Percentiles rank a stretch among this genome's conserved stretches.
These are phyloP conservation scores for Otolemur crassicaudatus DNA, from an alignment of 2,797 vertebrate species.

Conservation along the genomic window DNA sequence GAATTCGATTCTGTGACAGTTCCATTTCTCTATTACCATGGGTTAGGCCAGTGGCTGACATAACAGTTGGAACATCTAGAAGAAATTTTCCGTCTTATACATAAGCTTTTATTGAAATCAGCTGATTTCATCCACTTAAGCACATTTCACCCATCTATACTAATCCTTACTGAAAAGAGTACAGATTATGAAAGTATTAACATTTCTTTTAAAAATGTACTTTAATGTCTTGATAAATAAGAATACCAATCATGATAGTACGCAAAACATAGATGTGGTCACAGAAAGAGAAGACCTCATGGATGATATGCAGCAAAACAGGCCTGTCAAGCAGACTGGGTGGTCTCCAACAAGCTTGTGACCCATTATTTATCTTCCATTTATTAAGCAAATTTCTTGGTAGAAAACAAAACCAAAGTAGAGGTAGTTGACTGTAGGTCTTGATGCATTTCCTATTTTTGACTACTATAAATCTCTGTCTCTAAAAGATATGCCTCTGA, in stretches of 20 bases:
- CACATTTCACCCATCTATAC: background rate
- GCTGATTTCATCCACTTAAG: background rate
- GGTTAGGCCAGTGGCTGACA: background rate
- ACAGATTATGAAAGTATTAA: background rate
- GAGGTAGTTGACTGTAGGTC: background rate
- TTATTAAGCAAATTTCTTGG: background rate
- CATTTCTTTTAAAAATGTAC: conserved; percentile 40
- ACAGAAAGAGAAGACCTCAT: background rate
- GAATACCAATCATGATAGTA: background rate
- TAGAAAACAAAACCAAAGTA: background rate
- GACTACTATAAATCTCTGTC: background rate
- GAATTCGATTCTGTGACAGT: conserved; percentile 41
- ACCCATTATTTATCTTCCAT: background rate
- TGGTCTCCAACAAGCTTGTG: background rate
- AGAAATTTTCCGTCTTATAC: conserved; percentile 29
- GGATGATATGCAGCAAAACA: fast-evolving
- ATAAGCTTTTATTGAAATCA: background rate
- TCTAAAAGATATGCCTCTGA: background rate
- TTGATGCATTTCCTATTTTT: background rate
- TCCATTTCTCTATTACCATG: conserved; percentile 1
- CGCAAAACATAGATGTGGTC: background rate
- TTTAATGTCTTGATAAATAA: background rate
- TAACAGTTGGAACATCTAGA: background rate
- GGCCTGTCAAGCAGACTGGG: background rate
- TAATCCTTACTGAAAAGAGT: conserved; percentile 1